These are phyloP conservation scores for Ichneumoninae sp. DNA, from an alignment of 2,888 invertebrate species.

Conservation along the genomic window DNA sequence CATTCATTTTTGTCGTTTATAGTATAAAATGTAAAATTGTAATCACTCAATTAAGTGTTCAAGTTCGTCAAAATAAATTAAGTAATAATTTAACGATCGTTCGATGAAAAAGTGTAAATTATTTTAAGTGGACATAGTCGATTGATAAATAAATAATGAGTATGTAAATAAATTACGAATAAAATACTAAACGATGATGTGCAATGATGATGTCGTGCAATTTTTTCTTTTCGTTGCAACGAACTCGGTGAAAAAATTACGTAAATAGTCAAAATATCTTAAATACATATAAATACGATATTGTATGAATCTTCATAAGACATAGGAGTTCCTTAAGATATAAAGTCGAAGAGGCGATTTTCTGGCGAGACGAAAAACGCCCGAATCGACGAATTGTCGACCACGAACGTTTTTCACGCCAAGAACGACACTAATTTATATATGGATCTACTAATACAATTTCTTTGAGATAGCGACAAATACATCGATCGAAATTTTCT, in stretches of 20 bases:
- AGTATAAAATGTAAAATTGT: constrained; percentile 42
- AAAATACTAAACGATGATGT: constrained; percentile 29
- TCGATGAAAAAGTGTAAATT: constrained; percentile 6
- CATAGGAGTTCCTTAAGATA: not conserved
- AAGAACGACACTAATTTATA: constrained; percentile 20
- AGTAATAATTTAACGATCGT: constrained; percentile 60
- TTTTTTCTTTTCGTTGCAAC: constrained; percentile 7
- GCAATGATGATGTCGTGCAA: constrained; percentile 5
- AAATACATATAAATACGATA: constrained; percentile 4
- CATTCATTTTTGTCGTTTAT: constrained; percentile 33
- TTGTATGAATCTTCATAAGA: not conserved
- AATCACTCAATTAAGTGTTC: constrained; percentile 48
- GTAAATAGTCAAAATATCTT: constrained; percentile 20
- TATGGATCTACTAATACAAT: constrained; percentile 30
- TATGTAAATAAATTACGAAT: constrained; percentile 33
- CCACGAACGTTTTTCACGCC: constrained; percentile 18
- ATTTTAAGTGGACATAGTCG: constrained; percentile 6
- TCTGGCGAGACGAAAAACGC: constrained; percentile 15
- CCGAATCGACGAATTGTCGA: constrained; percentile 14
- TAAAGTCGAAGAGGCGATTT: constrained; percentile 18
- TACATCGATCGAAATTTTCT: constrained; percentile 18
- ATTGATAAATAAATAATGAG: constrained; percentile 45
- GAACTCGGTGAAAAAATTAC: constrained; percentile 29
- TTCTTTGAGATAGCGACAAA: constrained; percentile 22
- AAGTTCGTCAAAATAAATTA: constrained; percentile 62